phyloP scores from a whole-genome alignment of 2,113 vertebrate species.

The Felis chaus region DNA sequence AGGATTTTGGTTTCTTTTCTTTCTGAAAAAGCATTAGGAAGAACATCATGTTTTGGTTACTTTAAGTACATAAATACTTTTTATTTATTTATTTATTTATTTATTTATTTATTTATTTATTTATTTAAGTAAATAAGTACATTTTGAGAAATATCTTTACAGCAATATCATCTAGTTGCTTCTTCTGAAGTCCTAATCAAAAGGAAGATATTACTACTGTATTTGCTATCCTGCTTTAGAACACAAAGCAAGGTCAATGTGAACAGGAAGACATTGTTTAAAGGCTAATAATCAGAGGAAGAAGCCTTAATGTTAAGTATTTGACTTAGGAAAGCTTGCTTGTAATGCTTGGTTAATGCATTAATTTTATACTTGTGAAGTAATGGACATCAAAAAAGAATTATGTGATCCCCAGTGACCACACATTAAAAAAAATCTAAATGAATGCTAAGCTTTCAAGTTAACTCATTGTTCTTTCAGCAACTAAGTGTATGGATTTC shows the following conservation, averaged over 20 bases:
- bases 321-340: constrained; percentile 65
- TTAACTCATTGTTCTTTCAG: constrained; percentile 38
- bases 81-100: background rate
- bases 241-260: constrained; percentile 72
- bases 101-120: background rate
- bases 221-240: constrained; percentile 36
- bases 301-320: constrained; percentile 58
- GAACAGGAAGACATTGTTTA: constrained; percentile 71
- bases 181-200: background rate
- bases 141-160: constrained; percentile 16
- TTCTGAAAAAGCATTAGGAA: background rate
- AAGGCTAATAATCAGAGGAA: constrained; percentile 73
- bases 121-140: background rate
- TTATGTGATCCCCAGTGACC: background rate
- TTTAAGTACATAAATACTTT: background rate
- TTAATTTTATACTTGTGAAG: constrained; percentile 58
- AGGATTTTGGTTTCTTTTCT: background rate
- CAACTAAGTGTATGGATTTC: background rate
- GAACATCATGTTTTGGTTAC: background rate
- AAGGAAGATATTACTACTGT: constrained; percentile 38
- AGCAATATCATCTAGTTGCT: background rate
- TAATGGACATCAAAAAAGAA: constrained; percentile 50
- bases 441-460: constrained; percentile 50
- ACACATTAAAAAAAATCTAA: constrained; percentile 12
- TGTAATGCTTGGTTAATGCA: constrained; percentile 43